Evolutionary conservation across 2,888 invertebrate species (phyloP), one percentile per base, ranked within the genome.

Genomic region (Frankliniella fusca): DNA sequence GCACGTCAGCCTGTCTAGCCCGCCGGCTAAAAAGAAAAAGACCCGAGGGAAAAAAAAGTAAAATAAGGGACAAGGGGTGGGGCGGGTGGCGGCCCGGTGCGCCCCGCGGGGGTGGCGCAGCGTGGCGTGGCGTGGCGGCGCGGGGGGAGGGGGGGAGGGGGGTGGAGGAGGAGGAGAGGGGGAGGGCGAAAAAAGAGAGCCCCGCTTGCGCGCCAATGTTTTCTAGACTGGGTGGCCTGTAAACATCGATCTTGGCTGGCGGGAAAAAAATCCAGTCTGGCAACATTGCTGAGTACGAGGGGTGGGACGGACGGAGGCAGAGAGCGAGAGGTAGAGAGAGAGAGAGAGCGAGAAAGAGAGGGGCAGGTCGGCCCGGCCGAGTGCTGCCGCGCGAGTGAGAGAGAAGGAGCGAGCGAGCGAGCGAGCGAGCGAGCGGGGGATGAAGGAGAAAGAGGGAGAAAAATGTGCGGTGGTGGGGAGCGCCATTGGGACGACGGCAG

Each of bases 211-310:
- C 70, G 70, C 70, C 70, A 76, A 76, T 76, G 70, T 76, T 76
- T 76, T 76, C 70, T 76, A 76, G 70, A 76, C 70, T 76, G 70
- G 70, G 70, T 76, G 70, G 70, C 70, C 70, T 76, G 70, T 76
- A 76, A 76, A 76, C 70, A 76, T 76, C 70, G 70, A 76, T 76
- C 70, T 76, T 76, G 70, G 70, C 70, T 76, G 70, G 70, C 70
- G 70, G 70, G 70, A 76, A 76, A 76, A 76, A 76, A 76, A 76
- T 76, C 70, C 70, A 76, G 70, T 76, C 70, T 76, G 70, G 70
- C 70, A 76, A 76, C 70, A 76, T 76, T 76, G 70, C 70, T 76
- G 70, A 76, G 70, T 76, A 76, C 70, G 70, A 76, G 70, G 70
- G 23, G 70, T 23, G 70, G 70, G 23, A 10, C 27, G 27, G 27